Conservation (phyloP, 2,113 vertebrate species). For the Rutilus rutilus region DNA sequence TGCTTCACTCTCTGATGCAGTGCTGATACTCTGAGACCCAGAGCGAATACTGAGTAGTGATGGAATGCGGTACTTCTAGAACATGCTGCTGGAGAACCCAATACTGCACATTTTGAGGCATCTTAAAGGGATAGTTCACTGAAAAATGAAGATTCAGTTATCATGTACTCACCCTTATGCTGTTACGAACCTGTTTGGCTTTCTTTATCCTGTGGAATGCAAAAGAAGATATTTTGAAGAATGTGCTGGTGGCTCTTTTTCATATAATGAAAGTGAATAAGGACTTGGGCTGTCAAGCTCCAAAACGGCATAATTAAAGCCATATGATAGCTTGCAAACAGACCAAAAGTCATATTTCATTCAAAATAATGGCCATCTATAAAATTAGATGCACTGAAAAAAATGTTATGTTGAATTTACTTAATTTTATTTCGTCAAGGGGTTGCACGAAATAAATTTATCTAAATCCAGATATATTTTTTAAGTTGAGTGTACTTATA, state of each 20-base stretch:
- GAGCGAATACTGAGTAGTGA: conserved; percentile 32
- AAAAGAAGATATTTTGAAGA: not conserved
- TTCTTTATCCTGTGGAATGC: not conserved
- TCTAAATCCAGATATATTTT: too few relatives aligned
- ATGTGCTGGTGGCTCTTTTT: not conserved
- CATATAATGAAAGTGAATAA: not conserved
- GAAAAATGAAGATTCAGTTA: not conserved
- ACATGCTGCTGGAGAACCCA: not conserved
- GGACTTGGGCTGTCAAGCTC: not conserved
- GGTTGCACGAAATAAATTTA: too few relatives aligned
- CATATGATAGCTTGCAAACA: not conserved
- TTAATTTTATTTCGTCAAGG: too few relatives aligned
- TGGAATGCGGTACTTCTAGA: conserved; percentile 18
- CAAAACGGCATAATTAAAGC: not conserved
- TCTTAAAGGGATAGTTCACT: not conserved
- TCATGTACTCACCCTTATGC: not conserved
- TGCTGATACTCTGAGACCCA: conserved; percentile 5
- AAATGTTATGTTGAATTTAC: too few relatives aligned
- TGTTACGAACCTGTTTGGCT: not conserved
- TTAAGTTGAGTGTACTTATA: too few relatives aligned
- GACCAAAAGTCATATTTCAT: not conserved
- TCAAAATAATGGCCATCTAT: not conserved
- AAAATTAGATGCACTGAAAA: too few relatives aligned
- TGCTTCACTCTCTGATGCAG: conserved; percentile 13
- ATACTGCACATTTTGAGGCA: not conserved